phyloP scores from a whole-genome alignment of 2,888 invertebrate species.

The Palloptera scutellata region DNA sequence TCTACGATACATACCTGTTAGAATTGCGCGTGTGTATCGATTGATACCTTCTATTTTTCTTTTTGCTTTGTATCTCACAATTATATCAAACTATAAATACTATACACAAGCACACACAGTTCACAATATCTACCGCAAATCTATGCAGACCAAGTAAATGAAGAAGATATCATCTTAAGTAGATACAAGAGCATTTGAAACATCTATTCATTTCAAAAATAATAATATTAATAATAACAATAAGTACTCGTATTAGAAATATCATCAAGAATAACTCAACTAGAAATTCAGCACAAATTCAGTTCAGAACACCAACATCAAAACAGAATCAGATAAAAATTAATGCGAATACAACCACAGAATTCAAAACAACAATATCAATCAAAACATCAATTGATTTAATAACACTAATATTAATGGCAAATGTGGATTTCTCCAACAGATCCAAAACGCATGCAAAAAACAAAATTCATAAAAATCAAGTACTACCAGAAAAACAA shows the following conservation, averaged over 20 bases:
- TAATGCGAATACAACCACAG: not conserved
- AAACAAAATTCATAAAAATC: conserved; percentile 51
- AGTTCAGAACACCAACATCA: conserved; percentile 36
- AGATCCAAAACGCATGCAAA: conserved; percentile 59
- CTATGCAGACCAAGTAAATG: conserved; percentile 22
- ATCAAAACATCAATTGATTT: conserved; percentile 49
- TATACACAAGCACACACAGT: conserved; percentile 15
- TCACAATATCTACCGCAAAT: conserved; percentile 19
- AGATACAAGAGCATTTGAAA: conserved; percentile 38
- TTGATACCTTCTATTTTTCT: not conserved
- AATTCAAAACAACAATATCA: conserved; percentile 1
- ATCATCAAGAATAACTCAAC: conserved; percentile 24
- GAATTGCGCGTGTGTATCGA: no score
- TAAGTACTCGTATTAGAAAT: conserved; percentile 27
- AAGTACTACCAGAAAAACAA: conserved; percentile 46
- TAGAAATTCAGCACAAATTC: conserved; percentile 2
- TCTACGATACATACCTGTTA: not conserved
- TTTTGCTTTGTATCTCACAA: conserved; percentile 6
- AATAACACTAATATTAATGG: conserved; percentile 54
- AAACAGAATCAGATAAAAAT: conserved; percentile 6
- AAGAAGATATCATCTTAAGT: conserved; percentile 40
- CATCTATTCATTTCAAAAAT: conserved; percentile 18
- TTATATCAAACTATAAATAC: not conserved
- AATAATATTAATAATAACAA: conserved; percentile 22
- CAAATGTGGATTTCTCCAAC: conserved; percentile 59